Conservation (phyloP, 2,113 vertebrate genomes). For the Aphyosemion australe region DNA sequence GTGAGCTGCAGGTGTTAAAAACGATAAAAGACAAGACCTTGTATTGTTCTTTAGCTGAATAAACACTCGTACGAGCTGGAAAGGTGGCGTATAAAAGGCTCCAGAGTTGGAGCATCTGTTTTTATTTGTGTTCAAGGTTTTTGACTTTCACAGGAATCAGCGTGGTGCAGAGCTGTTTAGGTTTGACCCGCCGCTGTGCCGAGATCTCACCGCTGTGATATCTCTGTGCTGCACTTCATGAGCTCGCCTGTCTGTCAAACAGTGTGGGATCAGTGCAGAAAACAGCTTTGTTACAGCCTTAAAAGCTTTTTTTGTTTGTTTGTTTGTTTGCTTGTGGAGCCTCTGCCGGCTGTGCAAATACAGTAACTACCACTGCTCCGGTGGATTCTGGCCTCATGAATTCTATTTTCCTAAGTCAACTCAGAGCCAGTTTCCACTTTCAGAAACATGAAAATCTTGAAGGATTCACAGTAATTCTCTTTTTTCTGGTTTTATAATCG, state of each 20-base stretch:
- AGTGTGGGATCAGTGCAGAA: background rate
- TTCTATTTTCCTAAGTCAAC: background rate
- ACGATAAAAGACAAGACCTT: background rate
- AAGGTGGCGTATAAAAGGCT: background rate
- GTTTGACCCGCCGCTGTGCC: constrained; percentile 5
- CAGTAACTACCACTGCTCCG: background rate
- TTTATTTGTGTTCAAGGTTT: constrained; percentile 1
- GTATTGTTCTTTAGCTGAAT: background rate
- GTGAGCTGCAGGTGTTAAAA: background rate
- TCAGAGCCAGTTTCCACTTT: background rate
- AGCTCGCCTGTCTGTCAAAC: constrained; percentile 23
- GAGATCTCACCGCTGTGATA: constrained; percentile 12
- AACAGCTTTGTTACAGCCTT: background rate
- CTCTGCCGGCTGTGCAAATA: background rate
- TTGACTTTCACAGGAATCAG: constrained; percentile 2
- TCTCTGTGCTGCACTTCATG: constrained; percentile 12
- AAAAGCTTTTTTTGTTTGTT: background rate
- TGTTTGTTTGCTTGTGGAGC: background rate
- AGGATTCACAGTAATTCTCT: too few relatives aligned
- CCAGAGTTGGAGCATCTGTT: background rate
- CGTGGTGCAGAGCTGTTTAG: constrained; percentile 4
- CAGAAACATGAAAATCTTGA: background rate
- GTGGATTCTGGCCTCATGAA: background rate
- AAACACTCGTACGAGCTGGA: background rate
- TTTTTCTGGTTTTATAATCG: too few relatives aligned